A percentile compares a stretch with the other conserved stretches of the same genome.
phyloP scores from a whole-genome alignment of 2,797 vertebrate species.

The Furcifer pardalis region DNA sequence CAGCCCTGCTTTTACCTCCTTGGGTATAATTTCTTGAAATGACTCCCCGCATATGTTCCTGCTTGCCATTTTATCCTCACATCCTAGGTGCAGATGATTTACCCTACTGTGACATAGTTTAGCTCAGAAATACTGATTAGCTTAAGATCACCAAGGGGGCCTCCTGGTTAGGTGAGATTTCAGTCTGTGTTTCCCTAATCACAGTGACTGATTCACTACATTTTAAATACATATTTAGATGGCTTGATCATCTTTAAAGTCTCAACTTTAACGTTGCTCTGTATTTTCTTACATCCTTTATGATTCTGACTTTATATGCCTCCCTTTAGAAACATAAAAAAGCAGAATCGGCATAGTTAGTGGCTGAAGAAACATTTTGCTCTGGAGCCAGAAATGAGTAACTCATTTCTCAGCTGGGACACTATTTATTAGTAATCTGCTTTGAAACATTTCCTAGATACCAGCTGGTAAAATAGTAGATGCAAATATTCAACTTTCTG shows the following conservation, averaged over 20 bases:
- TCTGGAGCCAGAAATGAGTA: slow-evolving; percentile 5
- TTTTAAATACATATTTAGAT: too few species aligned
- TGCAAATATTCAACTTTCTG: neutral
- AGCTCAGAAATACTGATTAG: neutral
- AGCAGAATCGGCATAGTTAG: neutral
- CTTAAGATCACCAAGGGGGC: neutral
- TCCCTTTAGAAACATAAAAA: neutral
- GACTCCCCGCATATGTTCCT: neutral
- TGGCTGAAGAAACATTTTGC: neutral
- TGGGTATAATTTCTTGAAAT: neutral
- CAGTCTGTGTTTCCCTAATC: neutral
- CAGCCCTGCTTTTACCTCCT: neutral
- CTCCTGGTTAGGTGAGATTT: neutral
- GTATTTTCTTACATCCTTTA: neutral
- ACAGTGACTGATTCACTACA: too few species aligned
- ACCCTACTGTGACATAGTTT: too few species aligned
- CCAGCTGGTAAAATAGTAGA: neutral
- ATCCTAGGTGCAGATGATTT: neutral
- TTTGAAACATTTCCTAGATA: neutral
- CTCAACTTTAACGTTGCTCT: too few species aligned
- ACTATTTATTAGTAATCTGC: neutral
- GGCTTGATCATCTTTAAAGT: neutral
- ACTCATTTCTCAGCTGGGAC: neutral
- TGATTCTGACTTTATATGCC: neutral
- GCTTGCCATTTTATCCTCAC: neutral